These are phyloP conservation scores for Tenthredo mesomela DNA, from an alignment of 2,888 invertebrate species.

Conservation along the genomic window DNA sequence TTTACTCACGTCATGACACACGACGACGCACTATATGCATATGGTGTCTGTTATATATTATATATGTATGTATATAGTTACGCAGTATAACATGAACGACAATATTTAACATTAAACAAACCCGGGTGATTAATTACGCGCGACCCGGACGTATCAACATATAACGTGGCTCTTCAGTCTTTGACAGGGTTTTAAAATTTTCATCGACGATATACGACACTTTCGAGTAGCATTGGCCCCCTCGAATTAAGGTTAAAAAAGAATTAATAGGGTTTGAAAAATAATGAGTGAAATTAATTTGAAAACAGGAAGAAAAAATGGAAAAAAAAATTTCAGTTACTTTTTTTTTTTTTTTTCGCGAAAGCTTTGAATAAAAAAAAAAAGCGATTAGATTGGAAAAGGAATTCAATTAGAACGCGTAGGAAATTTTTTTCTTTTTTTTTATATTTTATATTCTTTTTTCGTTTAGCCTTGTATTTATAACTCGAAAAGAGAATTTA, in stretches of 20 bases:
- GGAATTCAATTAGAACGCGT: neutral
- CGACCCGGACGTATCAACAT: neutral
- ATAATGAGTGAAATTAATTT: neutral
- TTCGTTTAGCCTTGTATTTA: neutral
- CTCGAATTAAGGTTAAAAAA: neutral
- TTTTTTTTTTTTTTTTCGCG: neutral
- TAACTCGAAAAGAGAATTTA: neutral
- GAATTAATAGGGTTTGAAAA: neutral
- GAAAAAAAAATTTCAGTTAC: neutral
- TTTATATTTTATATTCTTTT: neutral
- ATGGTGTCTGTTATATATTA: neutral
- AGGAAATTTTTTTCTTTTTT: neutral
- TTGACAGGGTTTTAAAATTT: conserved; percentile 30
- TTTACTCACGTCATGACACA: neutral
- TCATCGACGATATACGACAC: conserved; percentile 34
- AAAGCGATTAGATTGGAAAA: neutral
- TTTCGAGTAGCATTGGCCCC: neutral
- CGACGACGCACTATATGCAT: neutral
- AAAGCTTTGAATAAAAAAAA: neutral
- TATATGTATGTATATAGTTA: neutral
- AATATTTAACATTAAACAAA: conserved; percentile 30
- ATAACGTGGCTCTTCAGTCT: neutral
- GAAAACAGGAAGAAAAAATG: neutral
- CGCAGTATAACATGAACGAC: conserved; percentile 9
- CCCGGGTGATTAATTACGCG: conserved; percentile 38